Evolutionary conservation across 2,113 vertebrate species (phyloP), one percentile per base, ranked within the genome.

Genomic region (Strix uralensis): DNA sequence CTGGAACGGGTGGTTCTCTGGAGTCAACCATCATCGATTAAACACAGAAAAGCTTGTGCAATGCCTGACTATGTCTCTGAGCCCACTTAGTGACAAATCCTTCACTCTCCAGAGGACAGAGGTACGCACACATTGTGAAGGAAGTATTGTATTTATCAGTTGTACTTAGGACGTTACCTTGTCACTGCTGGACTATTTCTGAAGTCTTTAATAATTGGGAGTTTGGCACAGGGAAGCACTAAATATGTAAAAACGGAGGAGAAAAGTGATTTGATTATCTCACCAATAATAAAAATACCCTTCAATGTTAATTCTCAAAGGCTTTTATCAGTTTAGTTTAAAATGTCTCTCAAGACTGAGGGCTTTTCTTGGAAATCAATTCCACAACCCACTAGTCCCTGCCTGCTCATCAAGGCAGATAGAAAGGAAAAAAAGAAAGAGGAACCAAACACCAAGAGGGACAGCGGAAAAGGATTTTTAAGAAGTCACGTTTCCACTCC

Each of bases 291-390:
- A 92, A 67, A 89, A 90, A 79, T 40, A 67, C 19, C n/a, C 36
- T 61, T 74, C 46, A 74, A 30, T 21, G 32, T 90, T 92, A 61
- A 54, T 71, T 94, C 62, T 85, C 47, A 58, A 92, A 73, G 66
- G 36, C 26, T 63, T 94, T 21, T 42, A 75, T 42, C 63, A 58
- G 46, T 72, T 88, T 61, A 52, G 70, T 82, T 92, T 81, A 63
- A 77, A 93, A 87, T 4, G 10, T 13, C n/a, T 74, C 75, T 78
- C 61, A 81, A 84, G 59, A 66, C 40, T 7, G 27, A 86, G 38
- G 22, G 51, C 49, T 93, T 55, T 86, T 61, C 84, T 83, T 80
- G 84, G 78, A 93, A 88, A 84, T 73, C 49, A 81, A 19, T 80
- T 90, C 70, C 18, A 78, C 54, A 82, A 26, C 13, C 23, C 12